These are phyloP conservation scores for Falco peregrinus DNA, from an alignment of 2,797 vertebrate genomes.

Conservation along the genomic window DNA sequence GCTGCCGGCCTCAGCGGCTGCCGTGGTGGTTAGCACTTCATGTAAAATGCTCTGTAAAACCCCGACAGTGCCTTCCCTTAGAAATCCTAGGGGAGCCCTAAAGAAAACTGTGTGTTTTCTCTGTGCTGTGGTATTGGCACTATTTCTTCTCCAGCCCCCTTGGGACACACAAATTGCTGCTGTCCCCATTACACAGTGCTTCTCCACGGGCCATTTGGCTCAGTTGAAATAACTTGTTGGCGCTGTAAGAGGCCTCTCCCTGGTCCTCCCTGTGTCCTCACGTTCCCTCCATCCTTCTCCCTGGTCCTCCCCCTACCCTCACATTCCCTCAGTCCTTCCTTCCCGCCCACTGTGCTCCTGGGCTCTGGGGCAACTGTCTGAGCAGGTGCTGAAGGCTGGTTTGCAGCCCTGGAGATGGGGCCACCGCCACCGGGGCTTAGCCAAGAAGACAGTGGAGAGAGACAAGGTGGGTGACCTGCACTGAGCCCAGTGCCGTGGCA, in stretches of 20 bases:
- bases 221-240: not conserved
- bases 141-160: not conserved
- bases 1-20: not conserved
- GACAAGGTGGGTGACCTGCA: not conserved
- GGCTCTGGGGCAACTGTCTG: not conserved
- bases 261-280: not conserved
- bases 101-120: not conserved
- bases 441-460: not conserved
- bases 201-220: not conserved
- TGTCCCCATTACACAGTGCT: not conserved
- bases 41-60: not conserved
- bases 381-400: not conserved
- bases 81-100: not conserved
- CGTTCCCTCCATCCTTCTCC: not conserved
- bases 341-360: not conserved
- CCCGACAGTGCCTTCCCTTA: not conserved
- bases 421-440: not conserved
- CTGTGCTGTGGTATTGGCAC: not conserved
- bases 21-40: not conserved
- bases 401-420: not conserved
- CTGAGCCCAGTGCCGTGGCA: rapidly evolving
- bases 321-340: not conserved
- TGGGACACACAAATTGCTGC: not conserved
- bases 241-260: not conserved
- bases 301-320: not conserved